Evolutionary conservation across 1,140 invertebrate species (phyloP), one percentile per base, ranked within the genome.

Genomic region (Psilanteris sp.): DNA sequence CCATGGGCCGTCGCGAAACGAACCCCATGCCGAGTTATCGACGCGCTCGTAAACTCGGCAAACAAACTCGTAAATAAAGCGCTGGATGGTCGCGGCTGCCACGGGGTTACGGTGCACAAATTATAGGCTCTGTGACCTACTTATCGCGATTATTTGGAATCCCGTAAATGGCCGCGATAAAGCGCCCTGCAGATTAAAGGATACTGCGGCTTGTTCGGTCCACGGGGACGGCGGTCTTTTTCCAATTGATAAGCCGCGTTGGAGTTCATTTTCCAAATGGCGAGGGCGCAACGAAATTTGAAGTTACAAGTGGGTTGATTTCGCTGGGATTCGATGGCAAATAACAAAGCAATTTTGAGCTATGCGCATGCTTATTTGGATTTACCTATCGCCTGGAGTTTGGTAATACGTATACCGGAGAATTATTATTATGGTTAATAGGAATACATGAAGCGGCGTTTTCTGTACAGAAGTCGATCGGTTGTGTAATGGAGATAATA

Each of bases 51-150:
- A 61, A 66, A 67, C 15, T 67, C 24, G 22, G 71, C 61, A 50
- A 48, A 59, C 71, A 52, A 66, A 67, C 61, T 46, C 61, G 62
- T 74, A 66, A 67, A 74, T 74, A 74, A 52, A 57, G 32, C 27
- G 41, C 59, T 34, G 16, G 20, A 34, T 48, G 8, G 52, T 41
- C 44, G 34, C 22, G 36, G 46, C 13, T 59, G 66, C 44, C 54
- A 57, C 48, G 54, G 70, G 52, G 70, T 73, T 50, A 73, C 57
- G 22, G 13, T 22, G 27, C 70, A 43, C 52, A 73, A 73, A 73
- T 73, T 73, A 66, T 66, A 66, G 61, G 43, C 52, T 66, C 52
- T 18, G 22, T 59, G 71, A 61, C 61, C 61, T 61, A 59, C 52
- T 72, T 64, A 64, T 48, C 50, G 57, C 57, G 41, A 54, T 46